Conservation (phyloP, 2,797 vertebrate species). For the Ambastaia sidthimunki region DNA sequence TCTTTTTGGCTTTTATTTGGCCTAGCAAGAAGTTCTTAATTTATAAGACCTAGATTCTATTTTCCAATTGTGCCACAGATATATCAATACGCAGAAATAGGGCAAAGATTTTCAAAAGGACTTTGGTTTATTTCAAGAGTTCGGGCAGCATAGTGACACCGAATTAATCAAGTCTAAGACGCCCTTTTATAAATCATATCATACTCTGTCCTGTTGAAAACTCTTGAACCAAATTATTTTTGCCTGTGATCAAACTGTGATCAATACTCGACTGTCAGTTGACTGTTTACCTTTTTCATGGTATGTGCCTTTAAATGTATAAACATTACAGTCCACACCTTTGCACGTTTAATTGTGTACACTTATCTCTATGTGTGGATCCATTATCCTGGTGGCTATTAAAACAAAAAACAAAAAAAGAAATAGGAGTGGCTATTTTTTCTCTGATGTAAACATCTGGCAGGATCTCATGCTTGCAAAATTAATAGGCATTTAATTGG, state of each 20-base stretch:
- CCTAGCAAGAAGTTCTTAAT: slow-evolving; percentile 59
- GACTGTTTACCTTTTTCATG: slow-evolving; percentile 4
- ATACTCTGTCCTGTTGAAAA: slow-evolving; percentile 54
- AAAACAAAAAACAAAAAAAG: slow-evolving; percentile 81
- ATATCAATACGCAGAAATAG: slow-evolving; percentile 62
- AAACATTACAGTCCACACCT: slow-evolving; percentile 4
- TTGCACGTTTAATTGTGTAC: slow-evolving; percentile 21
- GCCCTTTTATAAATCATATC: slow-evolving; percentile 60
- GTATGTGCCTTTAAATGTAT: slow-evolving; percentile 24
- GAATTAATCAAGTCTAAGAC: slow-evolving; percentile 58
- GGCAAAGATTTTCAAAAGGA: slow-evolving; percentile 58
- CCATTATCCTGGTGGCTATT: slow-evolving; percentile 68
- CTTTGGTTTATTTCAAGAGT: slow-evolving; percentile 58
- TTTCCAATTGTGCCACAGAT: slow-evolving; percentile 63
- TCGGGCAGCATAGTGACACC: slow-evolving; percentile 43
- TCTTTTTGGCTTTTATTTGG: slow-evolving; percentile 51
- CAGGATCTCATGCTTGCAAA: slow-evolving; percentile 93
- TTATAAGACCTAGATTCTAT: slow-evolving; percentile 63
- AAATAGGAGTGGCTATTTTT: slow-evolving; percentile 88
- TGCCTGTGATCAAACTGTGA: slow-evolving; percentile 46
- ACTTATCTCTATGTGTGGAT: slow-evolving; percentile 50
- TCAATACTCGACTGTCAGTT: slow-evolving; percentile 42
- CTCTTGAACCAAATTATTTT: slow-evolving; percentile 52
- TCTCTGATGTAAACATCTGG: slow-evolving; percentile 95
- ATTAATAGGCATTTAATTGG: slow-evolving; percentile 99